Evolutionary conservation across 2,888 invertebrate genomes (phyloP), one percentile per base, ranked within the genome.

Genomic region (Phyto melanocephala): DNA sequence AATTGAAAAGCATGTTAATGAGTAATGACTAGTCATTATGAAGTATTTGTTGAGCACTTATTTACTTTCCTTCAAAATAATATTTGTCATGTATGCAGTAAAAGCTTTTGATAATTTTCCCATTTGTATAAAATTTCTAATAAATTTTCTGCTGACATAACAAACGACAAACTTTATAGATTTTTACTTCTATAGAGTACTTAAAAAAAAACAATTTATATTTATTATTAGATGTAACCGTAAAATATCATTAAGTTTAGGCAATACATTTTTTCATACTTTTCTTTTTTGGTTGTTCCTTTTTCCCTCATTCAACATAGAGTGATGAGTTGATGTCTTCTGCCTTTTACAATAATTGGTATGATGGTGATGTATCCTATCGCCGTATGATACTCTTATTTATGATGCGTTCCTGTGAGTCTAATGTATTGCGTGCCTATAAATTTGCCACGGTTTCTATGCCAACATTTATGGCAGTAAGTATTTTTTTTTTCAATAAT

Each of bases 291-390:
- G 71, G 58, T 72, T 50, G 7, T n/a, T 11, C 8, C 10, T 28
- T 47, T 20, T 20, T 50, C 17, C 4, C 10, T 37, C 10, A 37
- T 63, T 76, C 13, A 33, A 37, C 20, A 67, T 65, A 87, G 90
- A 87, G 87, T 58, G 86, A 85, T 13, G 84, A 87, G 79, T 28
- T 90, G 11, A 37, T 87, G 63, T 84, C 86, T 0, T 87, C 88
- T 8, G 88, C 88, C 2, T 89, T 90, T 35, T 86, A 90, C 35
- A 88, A 86, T 20, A 90, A 90, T 54, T 90, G 90, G 90, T 88
- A 88, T 67, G 88, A 89, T 10, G 90, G 89, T 0, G 85, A 88
- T 77, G 75, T 84, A 10, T 77, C 76, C 1, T 90, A 89, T 81
- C 85, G 88, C 7, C 87, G 84, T 56, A 88, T 87, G 87, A 80